Conservation (phyloP, 2,797 vertebrate species). For the Notoglanidium macrostoma region DNA sequence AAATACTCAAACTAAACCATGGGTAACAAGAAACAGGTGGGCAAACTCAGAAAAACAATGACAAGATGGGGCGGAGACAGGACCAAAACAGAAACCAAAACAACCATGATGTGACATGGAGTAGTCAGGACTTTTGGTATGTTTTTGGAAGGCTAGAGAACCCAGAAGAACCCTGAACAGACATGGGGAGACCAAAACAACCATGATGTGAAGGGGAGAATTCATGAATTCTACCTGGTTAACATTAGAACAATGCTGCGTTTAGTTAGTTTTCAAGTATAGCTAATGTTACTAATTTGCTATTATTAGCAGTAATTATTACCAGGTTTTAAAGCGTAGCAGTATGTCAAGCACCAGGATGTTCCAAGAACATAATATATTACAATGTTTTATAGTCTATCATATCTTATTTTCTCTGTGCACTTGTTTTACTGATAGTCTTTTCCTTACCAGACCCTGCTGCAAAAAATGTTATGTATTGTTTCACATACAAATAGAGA, state of each 20-base stretch:
- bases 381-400: background rate
- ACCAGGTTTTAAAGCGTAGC: background rate
- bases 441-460: background rate
- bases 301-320: background rate
- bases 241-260: background rate
- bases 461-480: background rate
- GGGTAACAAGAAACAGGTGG: background rate
- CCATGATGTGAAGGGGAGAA: background rate
- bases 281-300: background rate
- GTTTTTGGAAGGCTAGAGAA: background rate
- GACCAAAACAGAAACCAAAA: background rate
- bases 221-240: background rate
- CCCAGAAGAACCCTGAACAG: background rate
- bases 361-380: background rate
- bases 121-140: background rate
- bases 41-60: background rate
- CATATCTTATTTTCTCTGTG: background rate
- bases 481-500: background rate
- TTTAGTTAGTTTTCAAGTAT: background rate
- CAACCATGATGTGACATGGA: background rate
- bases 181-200: background rate
- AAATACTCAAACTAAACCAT: background rate
- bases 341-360: background rate
- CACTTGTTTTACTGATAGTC: background rate
- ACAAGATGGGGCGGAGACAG: no score